Base-by-base conservation (phyloP, 2,888 invertebrate species). In the Crematogaster levior region DNA sequence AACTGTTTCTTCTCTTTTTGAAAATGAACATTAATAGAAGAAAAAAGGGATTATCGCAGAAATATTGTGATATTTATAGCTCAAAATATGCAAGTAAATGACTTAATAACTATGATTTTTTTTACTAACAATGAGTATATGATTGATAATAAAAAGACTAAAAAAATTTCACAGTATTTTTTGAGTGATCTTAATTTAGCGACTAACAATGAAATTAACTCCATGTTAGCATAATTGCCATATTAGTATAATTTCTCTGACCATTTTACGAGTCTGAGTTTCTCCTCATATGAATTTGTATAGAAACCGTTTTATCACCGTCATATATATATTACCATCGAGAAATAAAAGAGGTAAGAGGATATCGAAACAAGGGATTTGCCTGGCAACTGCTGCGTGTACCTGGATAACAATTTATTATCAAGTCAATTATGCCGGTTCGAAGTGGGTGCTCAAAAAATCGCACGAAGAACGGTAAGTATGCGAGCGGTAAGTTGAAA, bases 401-500 rank as follows among this genome's bases (percentile, higher is more conserved):
- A 74, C 24, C 18, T 12, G 21, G 37, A 9, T 15, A 75, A 75
- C 65, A 21, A 75, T 75, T 75, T 75, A 65, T 75, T 37, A n/a
- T 34, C 53, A 40, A 27, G 66, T 24, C 51, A 27, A 65, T 65
- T 65, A 75, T 21, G 51, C 18, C 18, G 51, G 24, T 51, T 40
- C 48, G 27, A 65, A 43, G 56, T 27, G 40, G 3, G 56, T 27
- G 24, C 27, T 40, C 27, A 34, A 40, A 53, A 37, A 65, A 15
- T 21, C 30, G 37, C n/a, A 6, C 7, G 27, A n/a, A 4, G 24
- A 51, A 63, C 7, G 34, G n/a, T 51, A 24, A 37, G 15, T 37
- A 3, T n/a, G 30, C 40, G n/a, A 75, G 51, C 43, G 18, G 2
- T 27, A 43, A 56, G 18, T 77, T 53, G 56, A 79, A 56, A 56